Base-by-base conservation (phyloP, 1,140 invertebrate species). In the Zaprionus capensis region DNA sequence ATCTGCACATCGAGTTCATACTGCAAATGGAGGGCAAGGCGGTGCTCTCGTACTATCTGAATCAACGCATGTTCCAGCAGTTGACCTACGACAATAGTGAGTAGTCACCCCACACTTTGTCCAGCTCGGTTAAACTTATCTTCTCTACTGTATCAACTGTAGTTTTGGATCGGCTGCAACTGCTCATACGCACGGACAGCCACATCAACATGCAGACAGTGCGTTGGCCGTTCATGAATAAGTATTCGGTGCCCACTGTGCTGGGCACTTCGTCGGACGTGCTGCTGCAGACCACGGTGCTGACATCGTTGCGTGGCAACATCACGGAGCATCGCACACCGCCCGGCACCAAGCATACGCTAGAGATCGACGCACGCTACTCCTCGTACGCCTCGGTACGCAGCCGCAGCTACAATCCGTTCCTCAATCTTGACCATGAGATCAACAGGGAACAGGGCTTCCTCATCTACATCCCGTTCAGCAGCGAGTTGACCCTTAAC, bases 291-390 rank as follows among this genome's bases (percentile, higher is more conserved):
- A 93, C 93, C 11, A 94, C 93, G 3, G 94, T 94, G 9, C 72
- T 94, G 12, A 94, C 94, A 53, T 94, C 94, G 6, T 90, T 94
- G 74, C 92, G 94, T 62, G 94, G 94, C 57, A 94, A 94, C 65
- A 94, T 94, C 15, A 94, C 94, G 2, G 93, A 92, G 38, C 82
- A 92, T 58, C 82, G 80, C 5, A 77, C 59, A 1, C 70, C 91
- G 15, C 80, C 92, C 28, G 71, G 90, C 3, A 92, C 80, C 51
- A 93, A 93, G 76, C 93, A 94, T 56, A 94, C 94, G 38, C 93
- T 95, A 75, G 94, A 95, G 77, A 91, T 95, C 28, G 94, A 95
- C 82, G 92, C 94, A 6, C 93, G 95, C 24, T 94, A 94, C 81
- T 94, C 94, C 7, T 93, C 95, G 75, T 94, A 95, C 81, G 94